Evolutionary conservation across 2,797 vertebrate species (phyloP).

Genomic region (Loriculus beryllinus): DNA sequence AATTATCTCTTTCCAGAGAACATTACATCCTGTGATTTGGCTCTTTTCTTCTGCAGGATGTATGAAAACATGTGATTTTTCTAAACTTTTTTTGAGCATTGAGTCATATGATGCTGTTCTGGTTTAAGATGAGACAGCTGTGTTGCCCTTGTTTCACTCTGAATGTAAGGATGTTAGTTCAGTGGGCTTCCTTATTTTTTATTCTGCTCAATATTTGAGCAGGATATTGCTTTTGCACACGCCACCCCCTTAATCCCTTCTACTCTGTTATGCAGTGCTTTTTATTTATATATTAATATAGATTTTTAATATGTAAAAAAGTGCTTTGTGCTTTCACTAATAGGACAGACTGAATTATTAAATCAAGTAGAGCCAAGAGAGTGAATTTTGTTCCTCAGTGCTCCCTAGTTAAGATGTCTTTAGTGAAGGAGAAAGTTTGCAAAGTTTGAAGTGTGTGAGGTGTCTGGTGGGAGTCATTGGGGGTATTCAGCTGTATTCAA

Average conservation of each 20-base stretch:
- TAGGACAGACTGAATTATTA: background rate
- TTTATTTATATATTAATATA: background rate
- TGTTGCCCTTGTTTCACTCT: conserved; percentile 17
- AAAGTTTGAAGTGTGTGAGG: background rate
- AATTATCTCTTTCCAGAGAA: background rate
- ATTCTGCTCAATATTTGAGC: background rate
- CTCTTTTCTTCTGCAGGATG: conserved; percentile 39
- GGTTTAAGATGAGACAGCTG: conserved; percentile 12
- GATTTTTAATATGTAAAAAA: background rate
- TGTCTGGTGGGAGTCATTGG: background rate
- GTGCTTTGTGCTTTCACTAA: background rate
- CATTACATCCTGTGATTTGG: conserved; percentile 4
- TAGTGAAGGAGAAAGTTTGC: background rate
- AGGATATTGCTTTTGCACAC: background rate
- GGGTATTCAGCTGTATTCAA: background rate
- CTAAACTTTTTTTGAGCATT: background rate
- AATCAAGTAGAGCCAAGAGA: background rate
- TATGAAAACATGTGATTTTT: conserved; percentile 46
- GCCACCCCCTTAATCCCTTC: background rate
- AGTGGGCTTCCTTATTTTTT: conserved; percentile 10
- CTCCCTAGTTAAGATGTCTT: background rate
- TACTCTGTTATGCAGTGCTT: background rate
- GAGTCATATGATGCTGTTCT: conserved; percentile 34
- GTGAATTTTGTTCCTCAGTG: background rate
- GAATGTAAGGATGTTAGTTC: conserved; percentile 20